Percentiles rank a stretch among this genome's conserved stretches.
Conservation (phyloP, 2,888 invertebrate genomes). For the Rotaria sp. region DNA sequence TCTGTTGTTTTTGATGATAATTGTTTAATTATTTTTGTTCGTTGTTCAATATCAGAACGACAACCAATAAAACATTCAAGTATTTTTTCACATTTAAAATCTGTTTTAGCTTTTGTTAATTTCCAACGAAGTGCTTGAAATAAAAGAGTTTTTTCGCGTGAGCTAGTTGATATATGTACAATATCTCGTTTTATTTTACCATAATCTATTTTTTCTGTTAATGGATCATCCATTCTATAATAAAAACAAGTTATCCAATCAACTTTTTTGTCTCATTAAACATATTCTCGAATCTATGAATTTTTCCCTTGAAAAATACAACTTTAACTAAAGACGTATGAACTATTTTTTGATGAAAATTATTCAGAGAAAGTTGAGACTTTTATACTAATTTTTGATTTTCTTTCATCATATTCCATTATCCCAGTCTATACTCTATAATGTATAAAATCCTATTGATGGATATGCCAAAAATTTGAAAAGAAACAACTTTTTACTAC, state of each 20-base stretch:
- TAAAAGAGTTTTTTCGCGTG: conserved; percentile 54
- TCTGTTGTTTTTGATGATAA: conserved; percentile 43
- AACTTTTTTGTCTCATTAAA: too few species aligned
- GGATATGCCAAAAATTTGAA: too few species aligned
- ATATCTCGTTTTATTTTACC: conserved; percentile 54
- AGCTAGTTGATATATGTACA: conserved; percentile 45
- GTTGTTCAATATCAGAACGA: conserved; percentile 47
- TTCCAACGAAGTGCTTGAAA: conserved; percentile 64
- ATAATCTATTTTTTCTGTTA: conserved; percentile 51
- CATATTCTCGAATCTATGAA: too few species aligned
- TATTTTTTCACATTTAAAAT: conserved; percentile 47
- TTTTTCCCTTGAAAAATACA: too few species aligned
- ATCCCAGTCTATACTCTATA: too few species aligned
- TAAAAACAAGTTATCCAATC: background rate
- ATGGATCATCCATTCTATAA: conserved; percentile 2
- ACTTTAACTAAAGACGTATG: too few species aligned
- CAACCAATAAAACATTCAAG: conserved; percentile 52
- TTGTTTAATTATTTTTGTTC: conserved; percentile 49
- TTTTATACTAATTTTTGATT: too few species aligned
- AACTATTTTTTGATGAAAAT: too few species aligned
- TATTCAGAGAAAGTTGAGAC: too few species aligned
- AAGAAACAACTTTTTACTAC: too few species aligned
- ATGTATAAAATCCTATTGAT: too few species aligned
- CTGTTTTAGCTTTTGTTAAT: conserved; percentile 46
- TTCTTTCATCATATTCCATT: too few species aligned